Conservation (phyloP, 2,113 vertebrate genomes). For the Macquaria australasica region DNA sequence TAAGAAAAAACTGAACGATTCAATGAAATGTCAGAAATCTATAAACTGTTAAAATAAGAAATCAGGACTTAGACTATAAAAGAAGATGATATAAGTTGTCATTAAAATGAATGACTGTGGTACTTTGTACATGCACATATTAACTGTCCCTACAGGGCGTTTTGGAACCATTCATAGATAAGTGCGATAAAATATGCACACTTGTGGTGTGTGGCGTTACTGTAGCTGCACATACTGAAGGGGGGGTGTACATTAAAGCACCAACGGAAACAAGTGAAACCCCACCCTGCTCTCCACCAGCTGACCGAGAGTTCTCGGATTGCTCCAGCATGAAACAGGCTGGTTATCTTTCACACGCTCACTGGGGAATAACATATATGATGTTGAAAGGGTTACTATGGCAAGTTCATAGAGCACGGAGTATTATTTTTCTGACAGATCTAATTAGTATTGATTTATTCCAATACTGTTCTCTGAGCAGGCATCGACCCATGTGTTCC, state of each 20-base stretch:
- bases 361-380: constrained; percentile 2
- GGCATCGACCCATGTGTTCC: constrained; percentile 54
- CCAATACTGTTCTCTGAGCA: constrained; percentile 32
- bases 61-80: constrained; percentile 6
- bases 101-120: constrained; percentile 47
- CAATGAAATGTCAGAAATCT: constrained; percentile 19
- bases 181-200: constrained; percentile 41
- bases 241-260: neutral
- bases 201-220: constrained; percentile 19
- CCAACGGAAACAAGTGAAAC: constrained; percentile 37
- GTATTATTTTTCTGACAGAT: constrained; percentile 37
- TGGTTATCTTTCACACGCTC: constrained; percentile 13
- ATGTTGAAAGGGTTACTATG: constrained; percentile 20
- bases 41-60: constrained; percentile 1
- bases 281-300: neutral
- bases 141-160: constrained; percentile 24
- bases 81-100: constrained; percentile 27
- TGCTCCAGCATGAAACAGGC: neutral
- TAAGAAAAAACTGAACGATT: neutral
- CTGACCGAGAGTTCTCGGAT: constrained; percentile 11
- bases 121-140: constrained; percentile 29
- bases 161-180: constrained; percentile 24
- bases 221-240: neutral
- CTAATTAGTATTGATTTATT: constrained; percentile 76
- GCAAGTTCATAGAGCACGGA: neutral